Evolutionary conservation across 2,888 invertebrate species (phyloP).

Genomic region (Meloe dianella): DNA sequence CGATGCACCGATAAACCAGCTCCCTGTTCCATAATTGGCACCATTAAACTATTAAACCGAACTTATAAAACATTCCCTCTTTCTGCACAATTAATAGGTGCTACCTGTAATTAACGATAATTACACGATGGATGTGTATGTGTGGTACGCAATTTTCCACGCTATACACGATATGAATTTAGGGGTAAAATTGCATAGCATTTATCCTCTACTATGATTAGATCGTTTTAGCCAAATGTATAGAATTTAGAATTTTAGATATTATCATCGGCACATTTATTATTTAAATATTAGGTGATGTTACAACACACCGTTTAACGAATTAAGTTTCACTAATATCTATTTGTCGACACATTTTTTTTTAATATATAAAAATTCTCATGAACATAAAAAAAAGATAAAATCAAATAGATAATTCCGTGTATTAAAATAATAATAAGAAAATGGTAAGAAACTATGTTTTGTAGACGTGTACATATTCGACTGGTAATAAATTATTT

Average conservation of each 20-base stretch:
- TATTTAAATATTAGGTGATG: background rate
- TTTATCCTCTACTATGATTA: background rate
- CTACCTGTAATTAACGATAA: conserved; percentile 42
- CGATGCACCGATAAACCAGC: conserved; percentile 47
- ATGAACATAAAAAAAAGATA: background rate
- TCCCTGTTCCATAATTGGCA: conserved; percentile 48
- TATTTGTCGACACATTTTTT: conserved; percentile 17
- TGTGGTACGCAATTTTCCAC: conserved; percentile 17
- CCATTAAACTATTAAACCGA: conserved; percentile 51
- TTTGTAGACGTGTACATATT: conserved; percentile 2
- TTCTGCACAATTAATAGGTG: conserved; percentile 40
- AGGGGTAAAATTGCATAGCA: background rate
- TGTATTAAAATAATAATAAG: background rate
- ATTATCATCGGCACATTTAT: background rate
- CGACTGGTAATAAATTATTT: conserved; percentile 19
- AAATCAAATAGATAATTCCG: background rate
- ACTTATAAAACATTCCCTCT: conserved; percentile 43
- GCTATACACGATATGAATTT: conserved; percentile 8
- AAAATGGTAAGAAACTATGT: background rate
- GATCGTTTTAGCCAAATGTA: background rate
- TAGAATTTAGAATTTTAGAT: background rate
- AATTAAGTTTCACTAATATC: conserved; percentile 16
- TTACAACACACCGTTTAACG: conserved; percentile 14
- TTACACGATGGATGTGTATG: conserved; percentile 19
- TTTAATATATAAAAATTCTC: background rate